phyloP scores from a whole-genome alignment of 2,888 invertebrate species.

The Caenorhabditis afra region DNA sequence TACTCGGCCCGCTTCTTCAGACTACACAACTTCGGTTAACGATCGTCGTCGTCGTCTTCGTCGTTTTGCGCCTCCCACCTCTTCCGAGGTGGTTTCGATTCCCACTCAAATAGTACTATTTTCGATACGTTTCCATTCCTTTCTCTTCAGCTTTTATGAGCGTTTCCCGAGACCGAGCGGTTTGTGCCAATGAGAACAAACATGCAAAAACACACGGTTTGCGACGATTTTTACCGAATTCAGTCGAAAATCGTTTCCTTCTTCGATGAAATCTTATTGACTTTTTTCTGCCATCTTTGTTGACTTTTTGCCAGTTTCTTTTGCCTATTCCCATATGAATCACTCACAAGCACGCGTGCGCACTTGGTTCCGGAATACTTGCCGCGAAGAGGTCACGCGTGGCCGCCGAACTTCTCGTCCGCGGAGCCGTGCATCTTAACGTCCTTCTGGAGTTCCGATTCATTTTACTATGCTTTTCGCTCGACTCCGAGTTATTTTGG shows the following conservation, averaged over 20 bases:
- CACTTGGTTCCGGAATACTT: constrained; percentile 26
- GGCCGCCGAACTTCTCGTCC: not conserved
- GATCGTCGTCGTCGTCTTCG: constrained; percentile 21
- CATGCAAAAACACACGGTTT: constrained; percentile 19
- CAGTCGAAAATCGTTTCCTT: constrained; percentile 7
- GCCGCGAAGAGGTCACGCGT: constrained; percentile 24
- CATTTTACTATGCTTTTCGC: too few relatives aligned
- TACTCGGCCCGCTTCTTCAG: constrained; percentile 29
- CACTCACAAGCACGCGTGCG: constrained; percentile 5
- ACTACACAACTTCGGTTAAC: constrained; percentile 43
- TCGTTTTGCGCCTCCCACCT: constrained; percentile 9
- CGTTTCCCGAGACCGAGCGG: constrained; percentile 8
- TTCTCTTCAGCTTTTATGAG: constrained; percentile 12
- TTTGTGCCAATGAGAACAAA: constrained; percentile 38
- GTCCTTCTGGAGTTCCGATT: too few relatives aligned
- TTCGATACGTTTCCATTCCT: not conserved
- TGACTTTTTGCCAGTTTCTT: constrained; percentile 42
- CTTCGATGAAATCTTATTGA: constrained; percentile 35
- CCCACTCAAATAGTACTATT: constrained; percentile 36
- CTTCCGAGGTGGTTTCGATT: constrained; percentile 7
- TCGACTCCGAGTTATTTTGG: too few relatives aligned
- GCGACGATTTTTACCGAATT: too few relatives aligned
- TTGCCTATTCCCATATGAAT: constrained; percentile 23
- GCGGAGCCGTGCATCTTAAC: not conserved
- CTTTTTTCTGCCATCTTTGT: constrained; percentile 29